Evolutionary conservation across 2,888 invertebrate genomes (phyloP).

Genomic region (Ophion costatus): DNA sequence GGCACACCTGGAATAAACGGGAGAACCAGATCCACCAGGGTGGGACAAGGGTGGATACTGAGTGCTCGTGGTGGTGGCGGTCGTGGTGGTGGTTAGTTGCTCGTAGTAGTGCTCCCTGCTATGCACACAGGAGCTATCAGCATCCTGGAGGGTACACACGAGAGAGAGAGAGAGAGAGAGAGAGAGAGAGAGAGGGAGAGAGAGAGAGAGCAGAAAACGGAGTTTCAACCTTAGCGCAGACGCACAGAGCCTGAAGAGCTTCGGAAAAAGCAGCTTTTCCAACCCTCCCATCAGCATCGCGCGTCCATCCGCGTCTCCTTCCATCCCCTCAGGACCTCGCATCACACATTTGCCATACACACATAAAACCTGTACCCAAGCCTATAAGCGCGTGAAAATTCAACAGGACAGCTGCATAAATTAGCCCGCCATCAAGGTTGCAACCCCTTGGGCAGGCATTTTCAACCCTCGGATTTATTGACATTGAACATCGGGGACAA

Average conservation of each 20-base stretch:
- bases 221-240: slow-evolving; percentile 65
- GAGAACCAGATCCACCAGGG: slow-evolving; percentile 47
- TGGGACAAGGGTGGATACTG: slow-evolving; percentile 62
- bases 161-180: slow-evolving; percentile 50
- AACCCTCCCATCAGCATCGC: slow-evolving; percentile 3
- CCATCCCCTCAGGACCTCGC: slow-evolving; percentile 31
- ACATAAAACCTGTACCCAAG: background rate
- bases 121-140: slow-evolving; percentile 63
- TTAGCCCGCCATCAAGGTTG: slow-evolving; percentile 3
- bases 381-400: slow-evolving; percentile 16
- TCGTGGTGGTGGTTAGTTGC: slow-evolving; percentile 47
- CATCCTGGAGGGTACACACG: slow-evolving; percentile 39
- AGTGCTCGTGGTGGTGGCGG: slow-evolving; percentile 53
- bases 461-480: slow-evolving; percentile 31
- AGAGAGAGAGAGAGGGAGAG: slow-evolving; percentile 35
- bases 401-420: slow-evolving; percentile 39
- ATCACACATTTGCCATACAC: slow-evolving; percentile 15
- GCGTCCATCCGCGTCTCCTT: slow-evolving; percentile 14
- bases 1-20: slow-evolving; percentile 66
- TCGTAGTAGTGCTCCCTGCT: slow-evolving; percentile 41
- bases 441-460: background rate
- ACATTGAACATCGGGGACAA: slow-evolving; percentile 54
- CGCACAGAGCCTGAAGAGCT: slow-evolving; percentile 49
- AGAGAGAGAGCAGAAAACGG: slow-evolving; percentile 40
- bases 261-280: slow-evolving; percentile 48